Percentiles rank a stretch among this genome's conserved stretches.
Conservation (phyloP, 2,113 vertebrate species). For the Myiozetetes cayanensis region DNA sequence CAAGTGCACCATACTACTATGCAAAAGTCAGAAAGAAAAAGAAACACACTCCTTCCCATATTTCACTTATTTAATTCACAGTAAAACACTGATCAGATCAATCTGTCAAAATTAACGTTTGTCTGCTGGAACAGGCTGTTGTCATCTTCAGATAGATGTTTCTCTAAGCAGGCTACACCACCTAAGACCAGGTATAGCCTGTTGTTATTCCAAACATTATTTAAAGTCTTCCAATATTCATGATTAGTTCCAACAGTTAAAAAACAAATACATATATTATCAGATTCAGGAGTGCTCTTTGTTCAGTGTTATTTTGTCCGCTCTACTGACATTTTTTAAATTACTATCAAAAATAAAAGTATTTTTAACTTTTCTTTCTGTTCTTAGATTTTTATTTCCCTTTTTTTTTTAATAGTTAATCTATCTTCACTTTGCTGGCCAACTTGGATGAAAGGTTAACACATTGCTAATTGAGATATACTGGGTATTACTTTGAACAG, state of each 20-base stretch:
- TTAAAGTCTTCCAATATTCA: not conserved
- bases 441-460: constrained; percentile 44
- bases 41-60: not conserved
- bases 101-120: not conserved
- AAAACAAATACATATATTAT: not conserved
- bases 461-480: constrained; percentile 50
- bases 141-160: not conserved
- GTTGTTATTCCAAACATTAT: not conserved
- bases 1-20: not conserved
- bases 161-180: not conserved
- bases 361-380: not conserved
- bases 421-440: constrained; percentile 1
- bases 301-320: not conserved
- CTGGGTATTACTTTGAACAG: constrained; percentile 47
- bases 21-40: not conserved
- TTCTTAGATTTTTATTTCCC: not conserved
- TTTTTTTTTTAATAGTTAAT: constrained; percentile 32
- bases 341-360: not conserved
- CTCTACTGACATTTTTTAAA: not conserved
- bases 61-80: not conserved
- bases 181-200: not conserved
- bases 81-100: not conserved
- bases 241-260: not conserved
- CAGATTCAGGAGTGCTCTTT: not conserved
- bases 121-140: not conserved